These are phyloP conservation scores for Heteronetta atricapilla DNA, from an alignment of 2,113 vertebrate genomes.

Conservation along the genomic window DNA sequence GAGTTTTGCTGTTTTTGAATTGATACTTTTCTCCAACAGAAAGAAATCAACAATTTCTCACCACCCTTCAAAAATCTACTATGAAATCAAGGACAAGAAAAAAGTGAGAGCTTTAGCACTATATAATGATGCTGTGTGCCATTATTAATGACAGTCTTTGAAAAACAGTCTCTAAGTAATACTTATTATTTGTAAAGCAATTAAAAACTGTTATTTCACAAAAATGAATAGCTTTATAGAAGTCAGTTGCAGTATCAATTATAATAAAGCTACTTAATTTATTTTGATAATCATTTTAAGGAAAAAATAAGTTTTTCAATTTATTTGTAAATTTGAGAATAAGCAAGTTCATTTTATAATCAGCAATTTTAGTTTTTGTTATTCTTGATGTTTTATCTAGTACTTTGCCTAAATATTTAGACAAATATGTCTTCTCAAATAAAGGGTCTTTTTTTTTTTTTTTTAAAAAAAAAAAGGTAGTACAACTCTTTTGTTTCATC, in stretches of 20 bases:
- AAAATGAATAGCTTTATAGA: background rate
- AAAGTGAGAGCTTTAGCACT: background rate
- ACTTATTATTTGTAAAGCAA: background rate
- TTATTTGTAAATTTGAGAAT: background rate
- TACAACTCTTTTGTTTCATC: background rate
- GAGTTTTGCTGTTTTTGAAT: background rate
- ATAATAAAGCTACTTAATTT: background rate
- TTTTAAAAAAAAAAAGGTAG: accelerated
- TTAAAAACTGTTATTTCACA: background rate
- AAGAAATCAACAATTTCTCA: background rate
- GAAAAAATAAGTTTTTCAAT: background rate
- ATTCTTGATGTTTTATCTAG: background rate
- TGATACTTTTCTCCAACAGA: background rate
- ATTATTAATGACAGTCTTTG: background rate
- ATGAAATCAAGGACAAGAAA: background rate
- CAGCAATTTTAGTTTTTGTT: background rate
- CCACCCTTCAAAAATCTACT: background rate
- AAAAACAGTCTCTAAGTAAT: background rate
- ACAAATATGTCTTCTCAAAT: background rate
- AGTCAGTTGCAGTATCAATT: background rate
- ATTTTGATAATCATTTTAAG: background rate
- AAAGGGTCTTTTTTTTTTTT: background rate
- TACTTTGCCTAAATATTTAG: background rate
- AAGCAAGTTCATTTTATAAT: background rate
- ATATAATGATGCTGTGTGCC: background rate